These are phyloP conservation scores for Tamandua tetradactyla DNA, from an alignment of 2,797 vertebrate species.

Conservation along the genomic window DNA sequence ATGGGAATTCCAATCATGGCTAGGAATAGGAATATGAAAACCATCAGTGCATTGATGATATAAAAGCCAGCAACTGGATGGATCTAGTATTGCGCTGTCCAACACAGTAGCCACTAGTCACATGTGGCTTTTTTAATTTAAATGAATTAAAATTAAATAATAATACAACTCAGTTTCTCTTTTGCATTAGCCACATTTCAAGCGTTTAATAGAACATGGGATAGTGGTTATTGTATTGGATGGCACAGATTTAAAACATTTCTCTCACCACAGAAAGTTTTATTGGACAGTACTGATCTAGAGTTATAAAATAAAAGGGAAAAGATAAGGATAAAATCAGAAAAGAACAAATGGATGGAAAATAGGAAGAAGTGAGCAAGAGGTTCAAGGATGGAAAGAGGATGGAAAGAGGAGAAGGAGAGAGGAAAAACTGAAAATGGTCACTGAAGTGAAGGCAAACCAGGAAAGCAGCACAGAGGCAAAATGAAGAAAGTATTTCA, in stretches of 20 bases:
- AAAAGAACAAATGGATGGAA: not conserved
- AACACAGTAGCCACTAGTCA: not conserved
- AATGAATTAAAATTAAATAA: not conserved
- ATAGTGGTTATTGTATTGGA: not conserved
- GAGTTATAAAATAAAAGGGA: not conserved
- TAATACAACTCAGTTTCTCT: not conserved
- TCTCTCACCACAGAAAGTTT: not conserved
- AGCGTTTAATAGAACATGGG: not conserved
- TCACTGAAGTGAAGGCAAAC: not conserved
- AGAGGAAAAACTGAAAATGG: not conserved
- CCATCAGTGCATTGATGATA: not conserved
- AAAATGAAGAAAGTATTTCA: not conserved
- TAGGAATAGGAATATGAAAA: slow-evolving; percentile 5
- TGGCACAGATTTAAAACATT: not conserved
- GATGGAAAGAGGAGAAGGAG: not conserved
- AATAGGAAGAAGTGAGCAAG: not conserved
- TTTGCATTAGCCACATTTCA: not conserved
- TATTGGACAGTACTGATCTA: not conserved
- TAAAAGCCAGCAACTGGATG: not conserved
- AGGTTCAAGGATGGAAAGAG: not conserved
- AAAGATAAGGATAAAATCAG: not conserved
- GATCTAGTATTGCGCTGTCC: not conserved
- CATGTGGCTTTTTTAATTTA: not conserved
- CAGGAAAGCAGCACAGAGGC: not conserved
- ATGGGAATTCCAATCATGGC: not conserved